Evolutionary conservation across 2,113 vertebrate genomes (phyloP).

Genomic region (Chloebia gouldiae): DNA sequence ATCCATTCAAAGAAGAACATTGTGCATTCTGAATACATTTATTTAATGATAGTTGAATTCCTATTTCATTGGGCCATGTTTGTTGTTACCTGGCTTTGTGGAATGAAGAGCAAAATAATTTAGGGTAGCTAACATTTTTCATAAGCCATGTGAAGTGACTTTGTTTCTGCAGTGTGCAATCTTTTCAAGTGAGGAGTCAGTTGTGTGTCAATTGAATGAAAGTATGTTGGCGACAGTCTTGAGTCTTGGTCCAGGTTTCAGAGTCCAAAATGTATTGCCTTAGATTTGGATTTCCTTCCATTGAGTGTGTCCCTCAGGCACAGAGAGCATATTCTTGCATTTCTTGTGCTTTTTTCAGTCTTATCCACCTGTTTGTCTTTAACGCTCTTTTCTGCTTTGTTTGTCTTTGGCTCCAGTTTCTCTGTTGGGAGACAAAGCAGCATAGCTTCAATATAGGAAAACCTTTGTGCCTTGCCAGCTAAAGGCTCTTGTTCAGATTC

Average conservation of each 20-base stretch:
- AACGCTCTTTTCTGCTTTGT: not conserved
- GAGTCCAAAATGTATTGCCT: not conserved
- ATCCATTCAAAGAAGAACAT: not conserved
- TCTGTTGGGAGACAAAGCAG: not conserved
- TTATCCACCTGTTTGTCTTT: slow-evolving; percentile 27
- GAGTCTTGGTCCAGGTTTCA: not conserved
- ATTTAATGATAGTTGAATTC: not conserved
- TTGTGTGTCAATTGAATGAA: not conserved
- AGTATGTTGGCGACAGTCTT: not conserved
- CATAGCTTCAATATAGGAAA: not conserved
- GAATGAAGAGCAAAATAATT: not conserved
- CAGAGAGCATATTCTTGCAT: not conserved
- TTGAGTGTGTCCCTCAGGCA: not conserved
- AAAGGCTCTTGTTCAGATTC: not conserved
- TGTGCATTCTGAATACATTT: not conserved
- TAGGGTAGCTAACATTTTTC: not conserved
- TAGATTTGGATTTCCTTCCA: not conserved
- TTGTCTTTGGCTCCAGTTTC: not conserved
- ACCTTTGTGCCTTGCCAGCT: not conserved
- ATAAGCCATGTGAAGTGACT: not conserved
- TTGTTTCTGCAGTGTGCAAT: not conserved
- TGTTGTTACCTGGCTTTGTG: not conserved
- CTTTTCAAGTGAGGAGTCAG: not conserved
- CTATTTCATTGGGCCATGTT: not conserved
- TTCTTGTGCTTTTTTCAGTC: not conserved